Evolutionary conservation across 1,140 invertebrate genomes (phyloP).

Genomic region (Platorchestia sp.): DNA sequence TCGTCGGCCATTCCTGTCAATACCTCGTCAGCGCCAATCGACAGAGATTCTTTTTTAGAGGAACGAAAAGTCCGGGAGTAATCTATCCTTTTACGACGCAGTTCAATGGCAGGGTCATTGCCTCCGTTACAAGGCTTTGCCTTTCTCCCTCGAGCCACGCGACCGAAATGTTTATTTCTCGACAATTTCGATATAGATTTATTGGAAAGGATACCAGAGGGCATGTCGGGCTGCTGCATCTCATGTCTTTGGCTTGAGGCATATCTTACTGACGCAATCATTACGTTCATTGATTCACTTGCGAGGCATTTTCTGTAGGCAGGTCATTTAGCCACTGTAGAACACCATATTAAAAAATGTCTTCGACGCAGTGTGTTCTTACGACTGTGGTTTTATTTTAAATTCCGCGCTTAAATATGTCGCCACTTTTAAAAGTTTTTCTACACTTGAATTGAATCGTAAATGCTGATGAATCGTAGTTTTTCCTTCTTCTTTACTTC

Average conservation of each 20-base stretch:
- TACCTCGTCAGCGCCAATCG: not conserved
- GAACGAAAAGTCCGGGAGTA: not conserved
- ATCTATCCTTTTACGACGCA: constrained; percentile 29
- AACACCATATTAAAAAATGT: not conserved
- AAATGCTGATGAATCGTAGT: not conserved
- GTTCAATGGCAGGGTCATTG: constrained; percentile 28
- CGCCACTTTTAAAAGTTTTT: not conserved
- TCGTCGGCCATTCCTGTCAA: not conserved
- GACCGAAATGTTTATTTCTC: constrained; percentile 26
- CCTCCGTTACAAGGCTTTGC: constrained; percentile 20
- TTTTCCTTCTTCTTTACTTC: not conserved
- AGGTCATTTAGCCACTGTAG: not conserved
- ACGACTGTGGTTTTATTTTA: not conserved
- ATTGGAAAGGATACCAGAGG: not conserved
- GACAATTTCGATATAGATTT: constrained; percentile 32
- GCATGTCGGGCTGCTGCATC: not conserved
- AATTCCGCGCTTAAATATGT: no score
- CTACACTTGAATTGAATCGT: not conserved
- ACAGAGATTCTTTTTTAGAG: not conserved
- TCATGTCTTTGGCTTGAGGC: not conserved
- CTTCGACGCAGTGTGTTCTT: not conserved
- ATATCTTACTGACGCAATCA: not conserved
- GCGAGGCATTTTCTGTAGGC: not conserved
- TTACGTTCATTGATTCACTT: not conserved
- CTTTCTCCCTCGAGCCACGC: not conserved